Evolutionary conservation across 2,888 invertebrate species (phyloP).

Genomic region (Zele albiditarsus): DNA sequence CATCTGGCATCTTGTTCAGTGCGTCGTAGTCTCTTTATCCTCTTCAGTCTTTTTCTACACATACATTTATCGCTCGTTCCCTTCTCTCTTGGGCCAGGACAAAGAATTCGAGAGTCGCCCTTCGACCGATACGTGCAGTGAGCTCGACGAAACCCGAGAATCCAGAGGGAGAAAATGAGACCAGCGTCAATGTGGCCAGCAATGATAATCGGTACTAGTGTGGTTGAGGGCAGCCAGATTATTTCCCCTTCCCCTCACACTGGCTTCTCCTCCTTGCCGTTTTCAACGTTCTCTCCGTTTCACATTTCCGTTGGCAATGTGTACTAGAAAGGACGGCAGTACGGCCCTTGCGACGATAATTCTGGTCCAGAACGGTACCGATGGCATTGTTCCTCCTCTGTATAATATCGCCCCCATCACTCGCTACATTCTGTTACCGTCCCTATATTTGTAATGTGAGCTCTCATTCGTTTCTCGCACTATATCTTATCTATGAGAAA

Average conservation of each 20-base stretch:
- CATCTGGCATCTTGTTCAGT: slow-evolving; percentile 26
- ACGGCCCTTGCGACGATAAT: slow-evolving; percentile 46
- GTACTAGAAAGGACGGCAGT: slow-evolving; percentile 26
- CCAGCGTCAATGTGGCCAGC: slow-evolving; percentile 16
- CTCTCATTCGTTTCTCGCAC: neutral
- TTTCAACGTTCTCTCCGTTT: neutral
- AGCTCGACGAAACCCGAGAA: slow-evolving; percentile 36
- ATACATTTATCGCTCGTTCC: slow-evolving; percentile 14
- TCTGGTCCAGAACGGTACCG: slow-evolving; percentile 62
- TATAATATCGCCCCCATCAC: slow-evolving; percentile 3
- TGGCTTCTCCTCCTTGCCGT: neutral
- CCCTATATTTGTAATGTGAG: slow-evolving; percentile 34
- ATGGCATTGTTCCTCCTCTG: slow-evolving; percentile 48
- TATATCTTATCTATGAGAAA: neutral
- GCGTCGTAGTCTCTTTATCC: too few relatives aligned
- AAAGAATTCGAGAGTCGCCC: neutral
- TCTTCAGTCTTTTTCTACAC: neutral
- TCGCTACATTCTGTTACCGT: slow-evolving; percentile 28
- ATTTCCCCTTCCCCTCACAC: slow-evolving; percentile 5
- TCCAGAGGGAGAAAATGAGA: slow-evolving; percentile 16
- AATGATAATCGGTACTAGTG: slow-evolving; percentile 5
- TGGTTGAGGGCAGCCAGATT: slow-evolving; percentile 22
- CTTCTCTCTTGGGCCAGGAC: slow-evolving; percentile 30
- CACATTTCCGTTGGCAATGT: slow-evolving; percentile 6
- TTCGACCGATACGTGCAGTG: neutral